Conservation (phyloP, 2,888 invertebrate species). For the Alentia gelatinosa region DNA sequence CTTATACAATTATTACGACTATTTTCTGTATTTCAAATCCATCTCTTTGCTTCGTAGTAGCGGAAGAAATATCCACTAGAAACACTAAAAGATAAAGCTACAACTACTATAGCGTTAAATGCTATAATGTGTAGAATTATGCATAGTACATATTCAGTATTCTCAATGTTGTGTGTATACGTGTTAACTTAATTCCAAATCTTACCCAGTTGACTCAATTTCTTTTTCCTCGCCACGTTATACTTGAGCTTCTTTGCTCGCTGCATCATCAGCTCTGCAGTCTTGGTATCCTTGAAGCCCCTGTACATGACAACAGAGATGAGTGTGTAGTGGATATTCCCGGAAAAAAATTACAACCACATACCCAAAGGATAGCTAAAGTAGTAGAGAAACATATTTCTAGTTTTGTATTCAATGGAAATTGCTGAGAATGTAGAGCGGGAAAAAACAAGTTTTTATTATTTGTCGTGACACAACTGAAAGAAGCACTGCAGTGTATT, state of each 20-base stretch:
- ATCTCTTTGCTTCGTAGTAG: background rate
- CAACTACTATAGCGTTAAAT: no score
- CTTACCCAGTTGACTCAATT: slow-evolving; percentile 77
- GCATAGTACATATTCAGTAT: no score
- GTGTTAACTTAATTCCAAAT: background rate
- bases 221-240: slow-evolving; percentile 75
- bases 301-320: slow-evolving; percentile 64
- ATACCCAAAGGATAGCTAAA: background rate
- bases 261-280: slow-evolving; percentile 78
- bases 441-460: no score
- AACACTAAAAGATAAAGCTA: no score
- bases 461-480: no score
- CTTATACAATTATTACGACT: background rate
- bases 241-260: slow-evolving; percentile 79
- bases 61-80: no score
- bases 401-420: no score
- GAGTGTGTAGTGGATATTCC: background rate
- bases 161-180: no score
- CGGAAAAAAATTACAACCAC: background rate
- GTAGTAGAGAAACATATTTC: no score
- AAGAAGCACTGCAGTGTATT: no score
- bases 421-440: background rate
- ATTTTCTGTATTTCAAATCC: background rate
- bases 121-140: no score
- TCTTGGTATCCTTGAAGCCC: slow-evolving; percentile 77